A percentile compares a stretch with the other conserved stretches of the same genome.
Evolutionary conservation across 2,888 invertebrate genomes (phyloP).

Genomic region (Hypselothyrea guttata): DNA sequence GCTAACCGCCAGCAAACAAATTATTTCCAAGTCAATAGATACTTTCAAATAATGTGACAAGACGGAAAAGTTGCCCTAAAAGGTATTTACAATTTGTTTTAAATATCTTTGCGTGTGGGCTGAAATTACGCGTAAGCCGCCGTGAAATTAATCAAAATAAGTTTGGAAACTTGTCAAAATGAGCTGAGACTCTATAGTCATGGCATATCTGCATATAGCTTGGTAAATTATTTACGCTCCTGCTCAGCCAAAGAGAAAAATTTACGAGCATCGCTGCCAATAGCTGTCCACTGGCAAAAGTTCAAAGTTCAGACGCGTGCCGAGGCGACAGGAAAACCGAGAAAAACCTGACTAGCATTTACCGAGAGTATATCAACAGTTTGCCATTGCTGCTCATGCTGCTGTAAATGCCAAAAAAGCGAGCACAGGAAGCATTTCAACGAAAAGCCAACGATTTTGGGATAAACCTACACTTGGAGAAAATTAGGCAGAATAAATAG

Average conservation of each 20-base stretch:
- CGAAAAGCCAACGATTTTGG: constrained; percentile 24
- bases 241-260: too few relatives aligned
- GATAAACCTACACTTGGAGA: background rate
- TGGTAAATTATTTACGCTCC: background rate
- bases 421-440: constrained; percentile 20
- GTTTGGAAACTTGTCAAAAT: constrained; percentile 6
- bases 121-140: constrained; percentile 29
- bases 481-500: too few relatives aligned
- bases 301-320: constrained; percentile 69
- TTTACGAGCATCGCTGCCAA: constrained; percentile 1
- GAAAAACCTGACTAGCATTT: constrained; percentile 56
- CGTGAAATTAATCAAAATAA: constrained; percentile 40
- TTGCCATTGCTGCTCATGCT: constrained; percentile 49
- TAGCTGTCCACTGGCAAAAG: constrained; percentile 40
- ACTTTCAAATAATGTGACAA: background rate
- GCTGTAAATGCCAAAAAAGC: constrained; percentile 43
- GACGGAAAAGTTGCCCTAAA: background rate
- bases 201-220: constrained; percentile 19
- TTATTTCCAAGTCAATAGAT: too few relatives aligned
- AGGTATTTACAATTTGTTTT: background rate
- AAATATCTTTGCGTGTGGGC: background rate
- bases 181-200: background rate
- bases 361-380: constrained; percentile 65
- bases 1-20: too few relatives aligned
- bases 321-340: constrained; percentile 18